Evolutionary conservation across 2,797 vertebrate genomes (phyloP).

Genomic region (Aratinga solstitialis): DNA sequence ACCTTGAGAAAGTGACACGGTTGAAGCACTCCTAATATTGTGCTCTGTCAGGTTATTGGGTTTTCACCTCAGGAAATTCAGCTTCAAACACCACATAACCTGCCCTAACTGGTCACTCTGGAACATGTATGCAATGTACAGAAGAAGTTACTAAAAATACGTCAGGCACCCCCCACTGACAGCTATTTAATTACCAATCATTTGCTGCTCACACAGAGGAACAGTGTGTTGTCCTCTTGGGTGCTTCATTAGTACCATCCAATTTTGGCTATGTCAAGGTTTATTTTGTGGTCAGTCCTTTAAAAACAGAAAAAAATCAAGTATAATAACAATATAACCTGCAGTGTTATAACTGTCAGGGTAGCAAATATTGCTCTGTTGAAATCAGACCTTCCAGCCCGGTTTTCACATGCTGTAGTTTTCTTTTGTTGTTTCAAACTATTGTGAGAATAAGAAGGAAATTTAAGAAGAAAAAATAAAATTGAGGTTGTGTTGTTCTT

Average conservation of each 20-base stretch:
- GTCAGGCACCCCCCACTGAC: background rate
- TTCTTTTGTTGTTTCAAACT: background rate
- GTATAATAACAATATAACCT: background rate
- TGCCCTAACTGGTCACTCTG: background rate
- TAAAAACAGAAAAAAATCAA: slow-evolving; percentile 19
- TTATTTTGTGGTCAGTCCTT: slow-evolving; percentile 29
- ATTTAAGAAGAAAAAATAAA: background rate
- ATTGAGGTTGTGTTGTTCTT: background rate
- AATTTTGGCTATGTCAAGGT: slow-evolving; percentile 14
- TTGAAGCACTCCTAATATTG: background rate
- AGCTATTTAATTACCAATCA: slow-evolving; percentile 27
- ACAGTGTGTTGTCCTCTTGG: background rate
- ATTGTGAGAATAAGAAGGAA: background rate
- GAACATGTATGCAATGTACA: background rate
- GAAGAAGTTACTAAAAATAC: slow-evolving; percentile 21
- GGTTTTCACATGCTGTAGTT: background rate
- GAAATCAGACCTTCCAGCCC: background rate
- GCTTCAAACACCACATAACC: background rate
- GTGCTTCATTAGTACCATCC: slow-evolving; percentile 13
- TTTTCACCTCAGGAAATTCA: slow-evolving; percentile 41
- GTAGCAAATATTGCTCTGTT: background rate
- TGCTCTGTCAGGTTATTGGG: slow-evolving; percentile 2
- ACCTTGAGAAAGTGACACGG: background rate
- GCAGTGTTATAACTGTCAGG: background rate
- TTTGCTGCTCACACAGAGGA: background rate